phyloP scores from a whole-genome alignment of 1,140 invertebrate species.

The Mycetomoellerius zeteki region DNA sequence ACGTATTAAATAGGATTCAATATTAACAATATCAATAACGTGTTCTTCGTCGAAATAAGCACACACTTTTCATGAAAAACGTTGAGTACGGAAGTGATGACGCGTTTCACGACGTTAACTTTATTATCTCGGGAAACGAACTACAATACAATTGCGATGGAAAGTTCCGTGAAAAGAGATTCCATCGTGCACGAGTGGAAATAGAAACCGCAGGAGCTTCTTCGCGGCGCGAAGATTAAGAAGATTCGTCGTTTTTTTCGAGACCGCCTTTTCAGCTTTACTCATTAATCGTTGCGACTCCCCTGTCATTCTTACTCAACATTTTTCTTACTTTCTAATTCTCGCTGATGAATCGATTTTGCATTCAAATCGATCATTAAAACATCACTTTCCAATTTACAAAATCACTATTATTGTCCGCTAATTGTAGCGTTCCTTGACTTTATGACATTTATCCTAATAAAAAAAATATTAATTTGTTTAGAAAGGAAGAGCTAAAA shows the following conservation, averaged over 20 bases:
- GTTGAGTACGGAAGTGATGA: background rate
- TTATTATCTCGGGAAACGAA: conserved; percentile 1
- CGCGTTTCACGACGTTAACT: conserved; percentile 1
- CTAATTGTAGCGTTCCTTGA: background rate
- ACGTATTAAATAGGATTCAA: too few species aligned
- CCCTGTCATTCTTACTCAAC: conserved; percentile 57
- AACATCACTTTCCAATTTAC: conserved; percentile 64
- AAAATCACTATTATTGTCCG: background rate
- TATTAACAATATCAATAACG: background rate
- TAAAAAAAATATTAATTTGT: background rate
- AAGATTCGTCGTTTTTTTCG: conserved; percentile 20
- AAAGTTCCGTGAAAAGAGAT: conserved; percentile 37
- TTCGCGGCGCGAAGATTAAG: background rate
- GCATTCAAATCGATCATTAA: conserved; percentile 58
- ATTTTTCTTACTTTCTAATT: conserved; percentile 73
- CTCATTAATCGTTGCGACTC: background rate
- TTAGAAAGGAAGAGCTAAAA: background rate
- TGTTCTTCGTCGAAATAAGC: background rate
- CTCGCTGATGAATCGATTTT: conserved; percentile 23
- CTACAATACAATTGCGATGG: background rate
- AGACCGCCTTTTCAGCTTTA: conserved; percentile 13
- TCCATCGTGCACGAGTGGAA: conserved; percentile 10
- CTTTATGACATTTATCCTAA: background rate
- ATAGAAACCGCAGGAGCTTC: conserved; percentile 24
- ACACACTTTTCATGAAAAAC: background rate